Evolutionary conservation across 1,140 invertebrate species (phyloP).

Genomic region (Catajapyx aquilonaris): DNA sequence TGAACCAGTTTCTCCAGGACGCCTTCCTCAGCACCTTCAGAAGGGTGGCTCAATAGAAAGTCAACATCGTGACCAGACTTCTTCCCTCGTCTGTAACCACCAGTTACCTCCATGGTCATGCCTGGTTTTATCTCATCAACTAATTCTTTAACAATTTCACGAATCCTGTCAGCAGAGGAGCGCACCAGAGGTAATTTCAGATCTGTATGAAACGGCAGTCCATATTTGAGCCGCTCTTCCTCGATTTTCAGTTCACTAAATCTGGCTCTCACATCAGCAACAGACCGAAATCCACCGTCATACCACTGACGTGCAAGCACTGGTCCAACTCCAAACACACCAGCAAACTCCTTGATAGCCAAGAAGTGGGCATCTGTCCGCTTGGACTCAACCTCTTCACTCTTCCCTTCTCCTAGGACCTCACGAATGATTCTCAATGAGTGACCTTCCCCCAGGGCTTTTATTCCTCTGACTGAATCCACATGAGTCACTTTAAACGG

Average conservation of each 20-base stretch:
- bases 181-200: slow-evolving; percentile 5
- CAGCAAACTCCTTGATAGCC: no score
- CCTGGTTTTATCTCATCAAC: slow-evolving; percentile 4
- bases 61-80: no score
- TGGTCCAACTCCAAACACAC: slow-evolving; percentile 7
- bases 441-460: slow-evolving; percentile 8
- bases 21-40: no score
- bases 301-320: slow-evolving; percentile 6
- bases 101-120: slow-evolving; percentile 2
- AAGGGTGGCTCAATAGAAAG: no score
- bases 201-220: slow-evolving; percentile 8
- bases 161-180: slow-evolving; percentile 3
- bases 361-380: slow-evolving; percentile 6
- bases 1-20: no score
- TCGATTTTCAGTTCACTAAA: no score
- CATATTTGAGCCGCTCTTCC: no score
- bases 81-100: slow-evolving; percentile 5
- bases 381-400: slow-evolving; percentile 7
- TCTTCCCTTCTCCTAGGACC: slow-evolving; percentile 3
- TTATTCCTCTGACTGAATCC: slow-evolving; percentile 6
- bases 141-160: slow-evolving; percentile 1
- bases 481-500: slow-evolving; percentile 6
- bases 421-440: slow-evolving; percentile 4
- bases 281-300: no score
- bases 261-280: no score